A percentile compares a stretch with the other conserved stretches of the same genome.
phyloP scores from a whole-genome alignment of 2,113 vertebrate genomes.

The Rhabdomys dilectus region DNA sequence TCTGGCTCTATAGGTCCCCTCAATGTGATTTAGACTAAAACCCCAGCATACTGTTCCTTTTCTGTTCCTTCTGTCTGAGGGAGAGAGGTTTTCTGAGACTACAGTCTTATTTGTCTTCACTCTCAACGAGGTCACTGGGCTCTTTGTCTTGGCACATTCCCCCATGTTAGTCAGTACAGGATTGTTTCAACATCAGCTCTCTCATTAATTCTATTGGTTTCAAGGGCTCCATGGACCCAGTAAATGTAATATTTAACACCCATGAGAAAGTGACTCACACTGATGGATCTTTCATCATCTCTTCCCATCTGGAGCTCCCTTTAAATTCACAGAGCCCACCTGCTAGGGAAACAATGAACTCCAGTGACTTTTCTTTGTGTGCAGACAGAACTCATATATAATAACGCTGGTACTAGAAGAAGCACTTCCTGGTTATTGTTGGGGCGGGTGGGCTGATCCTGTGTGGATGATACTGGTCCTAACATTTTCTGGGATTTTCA shows the following conservation, averaged over 20 bases:
- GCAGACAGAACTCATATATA: background rate
- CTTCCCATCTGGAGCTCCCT: slow-evolving; percentile 85
- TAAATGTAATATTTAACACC: slow-evolving; percentile 86
- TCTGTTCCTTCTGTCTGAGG: background rate
- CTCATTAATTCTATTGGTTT: slow-evolving; percentile 84
- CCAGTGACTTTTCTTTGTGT: background rate
- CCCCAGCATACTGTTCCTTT: background rate
- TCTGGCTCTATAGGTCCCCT: background rate
- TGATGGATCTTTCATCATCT: slow-evolving; percentile 85
- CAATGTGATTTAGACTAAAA: slow-evolving; percentile 42
- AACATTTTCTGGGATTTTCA: slow-evolving; percentile 33
- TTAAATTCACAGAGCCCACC: slow-evolving; percentile 78
- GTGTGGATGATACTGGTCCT: background rate
- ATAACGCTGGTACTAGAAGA: background rate
- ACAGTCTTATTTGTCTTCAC: rapidly evolving
- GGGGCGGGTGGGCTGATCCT: background rate
- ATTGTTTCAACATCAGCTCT: slow-evolving; percentile 68
- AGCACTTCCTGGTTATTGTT: background rate
- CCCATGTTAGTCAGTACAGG: slow-evolving; percentile 53
- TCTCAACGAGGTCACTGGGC: slow-evolving; percentile 38
- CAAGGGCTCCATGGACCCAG: slow-evolving; percentile 72
- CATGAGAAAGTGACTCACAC: slow-evolving; percentile 80
- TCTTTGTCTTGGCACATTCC: slow-evolving; percentile 58
- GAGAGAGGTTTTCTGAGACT: rapidly evolving
- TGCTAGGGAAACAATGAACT: slow-evolving; percentile 82